Conservation (phyloP, 1,140 invertebrate genomes). For the Drosophila bifasciata region DNA sequence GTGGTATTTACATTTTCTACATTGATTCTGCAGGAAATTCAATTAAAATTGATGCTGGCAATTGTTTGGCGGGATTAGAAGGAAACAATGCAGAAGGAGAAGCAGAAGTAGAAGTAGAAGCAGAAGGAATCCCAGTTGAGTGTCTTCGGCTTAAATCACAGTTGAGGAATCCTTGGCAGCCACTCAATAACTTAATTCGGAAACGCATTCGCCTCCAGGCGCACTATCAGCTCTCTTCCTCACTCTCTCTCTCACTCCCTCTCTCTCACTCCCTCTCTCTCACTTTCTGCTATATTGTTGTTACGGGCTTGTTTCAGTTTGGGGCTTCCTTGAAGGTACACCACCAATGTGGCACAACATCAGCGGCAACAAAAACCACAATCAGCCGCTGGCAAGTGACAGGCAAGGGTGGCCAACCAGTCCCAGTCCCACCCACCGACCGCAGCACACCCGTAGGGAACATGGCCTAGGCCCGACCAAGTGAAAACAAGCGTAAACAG, state of each 20-base stretch:
- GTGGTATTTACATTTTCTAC: conserved; percentile 16
- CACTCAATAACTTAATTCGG: conserved; percentile 57
- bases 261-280: background rate
- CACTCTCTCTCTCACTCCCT: no score
- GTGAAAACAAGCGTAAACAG: conserved; percentile 73
- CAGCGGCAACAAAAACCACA: conserved; percentile 9
- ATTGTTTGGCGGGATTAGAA: conserved; percentile 21
- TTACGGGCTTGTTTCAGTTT: background rate
- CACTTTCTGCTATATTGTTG: background rate
- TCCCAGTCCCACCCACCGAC: conserved; percentile 6
- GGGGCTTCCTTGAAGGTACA: background rate
- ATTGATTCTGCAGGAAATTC: conserved; percentile 48
- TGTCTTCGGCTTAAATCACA: conserved; percentile 24
- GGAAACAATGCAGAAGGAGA: no score
- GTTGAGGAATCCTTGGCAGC: conserved; percentile 28
- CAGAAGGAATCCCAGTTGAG: conserved; percentile 6
- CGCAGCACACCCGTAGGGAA: conserved; percentile 29
- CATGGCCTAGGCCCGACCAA: conserved; percentile 29
- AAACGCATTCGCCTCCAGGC: conserved; percentile 28
- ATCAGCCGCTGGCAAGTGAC: conserved; percentile 27
- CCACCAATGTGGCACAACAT: background rate
- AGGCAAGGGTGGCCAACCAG: conserved; percentile 37
- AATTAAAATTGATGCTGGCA: conserved; percentile 52
- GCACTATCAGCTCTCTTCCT: background rate
- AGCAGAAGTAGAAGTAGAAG: no score